Base-by-base conservation (phyloP, 2,888 invertebrate species). In the Trichacis sp. region DNA sequence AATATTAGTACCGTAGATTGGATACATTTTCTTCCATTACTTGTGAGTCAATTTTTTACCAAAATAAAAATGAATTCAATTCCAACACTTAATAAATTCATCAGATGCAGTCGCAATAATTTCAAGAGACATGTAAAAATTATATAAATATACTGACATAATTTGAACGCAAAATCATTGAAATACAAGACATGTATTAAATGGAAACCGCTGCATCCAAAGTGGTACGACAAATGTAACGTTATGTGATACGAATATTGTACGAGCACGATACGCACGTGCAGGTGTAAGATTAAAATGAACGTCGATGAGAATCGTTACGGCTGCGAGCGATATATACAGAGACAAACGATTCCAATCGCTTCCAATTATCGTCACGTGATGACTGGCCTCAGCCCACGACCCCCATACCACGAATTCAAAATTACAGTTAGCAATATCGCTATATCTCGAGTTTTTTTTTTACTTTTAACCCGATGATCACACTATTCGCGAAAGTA, bases 361-460 rank as follows among this genome's bases (percentile, higher is more conserved):
- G 68, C 60, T 58, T 55, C 69, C 74, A 74, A 74, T 74, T 74
- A 73, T 69, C 68, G 65, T 49, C 54, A 50, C 65, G 64, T 69
- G 57, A 24, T 15, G 38, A 29, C 36, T 46, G 60, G 51, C 57
- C 67, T 17, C 15, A 14, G 17, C 4, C 18, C 14, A 24, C 6
- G 8, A 8, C 15, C 2, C 3, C 11, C 15, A 9, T 15, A 2
- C 18, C 17, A 5, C 42, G 42, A 14, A 42, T 42, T 18, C 18
- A 3, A 42, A 42, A 17, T 42, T 42, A 17, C 18, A 42, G 42
- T 42, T 42, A 42, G 42, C 42, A 42, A 42, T 17, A 42, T 42
- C 42, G 15, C 17, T 4, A 2, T 14, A 42, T 42, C 42, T 42
- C n/a, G n/a, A n/a, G n/a, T n/a, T n/a, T n/a, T n/a, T n/a, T n/a